Evolutionary conservation across 2,113 vertebrate genomes (phyloP), one percentile per base, ranked within the genome.

Genomic region (Equus quagga): DNA sequence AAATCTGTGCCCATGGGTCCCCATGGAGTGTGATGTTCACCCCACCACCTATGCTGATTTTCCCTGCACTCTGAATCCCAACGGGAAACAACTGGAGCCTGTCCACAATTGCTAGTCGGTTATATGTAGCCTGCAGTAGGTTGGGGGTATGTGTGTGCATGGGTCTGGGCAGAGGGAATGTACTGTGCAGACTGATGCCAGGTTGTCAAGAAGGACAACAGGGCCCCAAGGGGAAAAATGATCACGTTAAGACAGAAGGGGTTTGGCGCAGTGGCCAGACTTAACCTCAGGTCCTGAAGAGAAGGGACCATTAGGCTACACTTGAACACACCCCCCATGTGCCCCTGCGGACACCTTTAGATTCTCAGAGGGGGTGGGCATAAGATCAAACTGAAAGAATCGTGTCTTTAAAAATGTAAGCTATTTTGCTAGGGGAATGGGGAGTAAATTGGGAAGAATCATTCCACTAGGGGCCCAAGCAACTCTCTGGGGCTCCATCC

Each of bases 101-200:
- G n/a, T n/a, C 83, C 33, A 36, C 13, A 58, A 1, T 0, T 44
- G 14, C 69, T 41, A 51, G n/a, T 91, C 76, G 13, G 12, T 21
- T 75, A 44, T 41, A 64, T 13, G 9, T 2, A 83, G 69, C 46
- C 7, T 11, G 18, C 15, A 51, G 64, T 41, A 58, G 54, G n/a
- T 21, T 72, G 0, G 26, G 28, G 14, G 26, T 60, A 14, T n/a
- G 17, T 13, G 4, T 17, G 23, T 11, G 58, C 15, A 54, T 15
- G 28, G 8, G 11, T 33, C 14, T 4, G 1, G 18, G n/a, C 3
- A 9, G 56, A 62, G 7, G 3, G 56, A 28, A 6, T 9, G 6
- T 26, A 62, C 36, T 58, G 28, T 62, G 51, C 21, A 86, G 19
- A 73, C 24, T 72, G 46, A 58, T 23, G 49, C 33, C 56, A 84